Base-by-base conservation (phyloP, 2,113 vertebrate species). In the Motacilla tschutschensis region DNA sequence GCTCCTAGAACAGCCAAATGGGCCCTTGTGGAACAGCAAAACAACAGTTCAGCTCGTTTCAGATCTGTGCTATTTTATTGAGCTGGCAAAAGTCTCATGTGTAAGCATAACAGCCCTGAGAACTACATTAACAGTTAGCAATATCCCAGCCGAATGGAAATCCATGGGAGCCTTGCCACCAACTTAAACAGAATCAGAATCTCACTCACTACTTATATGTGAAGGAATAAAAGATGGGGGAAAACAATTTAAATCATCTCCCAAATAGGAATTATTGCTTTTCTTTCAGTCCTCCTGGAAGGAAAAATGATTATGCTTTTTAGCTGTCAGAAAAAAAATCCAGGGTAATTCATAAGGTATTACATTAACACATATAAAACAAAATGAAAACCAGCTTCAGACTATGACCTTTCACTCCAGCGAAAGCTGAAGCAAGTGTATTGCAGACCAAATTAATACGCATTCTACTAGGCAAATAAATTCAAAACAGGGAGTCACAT, bases 361-460 rank as follows among this genome's bases (percentile, higher is more conserved):
- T 97, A 96, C 96, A 96, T 97, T 97, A 97, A 96, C 95, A 96
- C 96, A 92, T 96, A 97, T 96, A 97, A 96, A 96, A 91, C 90
- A 95, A 97, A 97, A 97, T 97, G 94, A 97, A 96, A 97, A 97
- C 95, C 96, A 96, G 96, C 94, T 97, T 93, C 83, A 81, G 92
- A 94, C 91, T 93, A 54, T 91, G 95, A 97, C 95, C 96, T 97
- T 97, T 97, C 93, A 95, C 96, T 97, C 86, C 93, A 95, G 80
- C 94, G 95, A 95, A 97, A 97, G 91, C 94, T 96, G 92, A 58
- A 97, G 96, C 97, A 97, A 97, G 95, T 97, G 94, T 96, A 96
- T 87, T 64, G 91, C 77, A 95, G 95, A 66, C 85, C 95, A 95
- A 95, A 96, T 94, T 95, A 97, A 96, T 96, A 95, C 91, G 91